Base-by-base conservation (phyloP, 1,140 invertebrate genomes). In the Drosophila tsacasi region DNA sequence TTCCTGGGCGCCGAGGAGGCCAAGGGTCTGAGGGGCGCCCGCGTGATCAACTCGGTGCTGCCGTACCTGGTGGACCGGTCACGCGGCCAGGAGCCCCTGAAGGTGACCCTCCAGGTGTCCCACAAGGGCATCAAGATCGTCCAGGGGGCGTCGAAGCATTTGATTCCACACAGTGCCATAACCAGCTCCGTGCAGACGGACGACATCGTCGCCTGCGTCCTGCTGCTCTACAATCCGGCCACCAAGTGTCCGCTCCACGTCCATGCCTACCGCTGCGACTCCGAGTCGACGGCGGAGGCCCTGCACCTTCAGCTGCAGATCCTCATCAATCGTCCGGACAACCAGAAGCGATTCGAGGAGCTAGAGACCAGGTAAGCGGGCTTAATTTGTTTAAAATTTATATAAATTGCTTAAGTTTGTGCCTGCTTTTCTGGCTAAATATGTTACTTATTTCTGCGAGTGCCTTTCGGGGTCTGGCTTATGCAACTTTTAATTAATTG, bases 1-100 rank as follows among this genome's bases (percentile, higher is more conserved):
- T 99, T 99, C 94, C 95, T 99, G 78, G 98, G 98, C 23, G 98
- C 98, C 79, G 97, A 98, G 94, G 98, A 99, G 94, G 97, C 97
- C 35, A 96, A 97, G 81, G 98, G 98, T 17, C 94, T 99, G 69
- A 94, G 97, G 15, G 97, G 98, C 52, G 94, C 95, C 13, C 95
- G 97, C 77, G 97, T 96, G 82, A 96, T 98, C 2, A 93, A 97
- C 30, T 97, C 97, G 2, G 97, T 98, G 42, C 95, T 99, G 78
- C 94, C 96, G 63, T 95, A 97, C 81, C 94, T 99, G 65, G 94
- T 98, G 69, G 96, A 97, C 89, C 95, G 97, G 75, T 97, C 98
- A 82, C 95, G 96, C 76, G 95, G 97, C 79, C 95, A 97, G 78
- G 97, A 98, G 93, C 98, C 98, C 46, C 97, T 97, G 91, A 99